phyloP scores from a whole-genome alignment of 2,797 vertebrate genomes.

The Chelon labrosus region DNA sequence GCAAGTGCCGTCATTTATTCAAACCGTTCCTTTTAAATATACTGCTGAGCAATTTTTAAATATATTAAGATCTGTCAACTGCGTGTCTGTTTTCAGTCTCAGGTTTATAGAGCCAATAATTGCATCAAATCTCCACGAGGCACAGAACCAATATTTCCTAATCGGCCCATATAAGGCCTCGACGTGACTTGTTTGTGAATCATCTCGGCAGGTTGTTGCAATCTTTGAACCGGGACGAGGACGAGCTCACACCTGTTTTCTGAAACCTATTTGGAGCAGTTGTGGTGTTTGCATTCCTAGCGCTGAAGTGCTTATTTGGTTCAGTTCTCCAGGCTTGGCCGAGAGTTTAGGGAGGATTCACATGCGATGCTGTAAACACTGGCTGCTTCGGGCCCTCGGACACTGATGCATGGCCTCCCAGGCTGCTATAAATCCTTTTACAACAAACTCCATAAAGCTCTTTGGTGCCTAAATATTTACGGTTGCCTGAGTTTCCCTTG shows the following conservation, averaged over 20 bases:
- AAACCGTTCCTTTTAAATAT: background rate
- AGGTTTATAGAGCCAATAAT: conserved; percentile 37
- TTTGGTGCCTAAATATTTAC: conserved; percentile 89
- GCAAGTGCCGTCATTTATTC: background rate
- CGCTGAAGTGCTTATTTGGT: conserved; percentile 83
- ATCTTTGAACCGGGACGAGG: conserved; percentile 44
- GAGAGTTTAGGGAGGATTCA: conserved; percentile 71
- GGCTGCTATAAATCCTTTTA: conserved; percentile 86
- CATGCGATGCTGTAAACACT: conserved; percentile 77
- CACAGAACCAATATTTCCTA: conserved; percentile 27
- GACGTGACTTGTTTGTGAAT: conserved; percentile 72
- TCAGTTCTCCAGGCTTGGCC: conserved; percentile 69
- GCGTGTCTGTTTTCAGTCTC: conserved; percentile 11
- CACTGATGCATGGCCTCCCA: conserved; percentile 78
- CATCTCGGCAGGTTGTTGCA: conserved; percentile 54
- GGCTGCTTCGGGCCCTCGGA: conserved; percentile 65
- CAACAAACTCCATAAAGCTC: conserved; percentile 88
- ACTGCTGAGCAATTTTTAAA: background rate
- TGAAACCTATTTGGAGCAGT: conserved; percentile 72
- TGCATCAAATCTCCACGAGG: conserved; percentile 26
- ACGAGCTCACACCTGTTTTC: conserved; percentile 82
- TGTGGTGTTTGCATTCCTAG: conserved; percentile 78
- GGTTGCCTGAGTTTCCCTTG: conserved; percentile 83
- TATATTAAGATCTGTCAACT: conserved; percentile 9
- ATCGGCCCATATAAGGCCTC: conserved; percentile 75